Evolutionary conservation across 2,797 vertebrate species (phyloP).

Genomic region (Alfaro cultratus): DNA sequence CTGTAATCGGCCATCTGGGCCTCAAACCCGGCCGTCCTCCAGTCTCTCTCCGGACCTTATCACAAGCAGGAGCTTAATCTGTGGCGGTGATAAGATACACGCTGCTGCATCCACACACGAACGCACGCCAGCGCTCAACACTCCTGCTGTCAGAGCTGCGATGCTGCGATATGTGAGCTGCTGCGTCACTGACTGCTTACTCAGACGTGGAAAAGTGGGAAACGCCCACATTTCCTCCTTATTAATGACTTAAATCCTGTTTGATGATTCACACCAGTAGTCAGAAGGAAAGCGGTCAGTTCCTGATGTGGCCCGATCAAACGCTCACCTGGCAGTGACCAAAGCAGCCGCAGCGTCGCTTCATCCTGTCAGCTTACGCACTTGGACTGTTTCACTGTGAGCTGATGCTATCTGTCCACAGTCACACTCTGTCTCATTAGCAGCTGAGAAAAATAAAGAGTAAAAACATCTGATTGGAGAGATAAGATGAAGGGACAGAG

Average conservation of each 20-base stretch:
- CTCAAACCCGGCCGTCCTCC: conserved; percentile 33
- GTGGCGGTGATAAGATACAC: conserved; percentile 63
- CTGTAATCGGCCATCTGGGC: conserved; percentile 67
- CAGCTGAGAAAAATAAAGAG: conserved; percentile 43
- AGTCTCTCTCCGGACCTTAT: conserved; percentile 64
- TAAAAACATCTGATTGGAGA: conserved; percentile 58
- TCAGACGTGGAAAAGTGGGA: conserved; percentile 16
- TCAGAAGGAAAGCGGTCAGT: background rate
- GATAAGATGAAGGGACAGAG: conserved; percentile 57
- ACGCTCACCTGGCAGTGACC: conserved; percentile 2
- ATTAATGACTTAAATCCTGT: conserved; percentile 8
- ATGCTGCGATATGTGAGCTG: conserved; percentile 18
- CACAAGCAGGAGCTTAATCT: conserved; percentile 65
- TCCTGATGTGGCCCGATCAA: background rate
- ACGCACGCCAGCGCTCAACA: conserved; percentile 2
- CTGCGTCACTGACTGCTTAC: conserved; percentile 19
- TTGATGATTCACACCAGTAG: conserved; percentile 13
- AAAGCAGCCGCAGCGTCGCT: background rate
- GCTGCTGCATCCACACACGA: conserved; percentile 23
- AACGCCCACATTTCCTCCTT: conserved; percentile 27
- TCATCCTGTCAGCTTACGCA: conserved; percentile 6
- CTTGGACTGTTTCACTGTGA: conserved; percentile 24
- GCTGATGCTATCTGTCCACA: conserved; percentile 47
- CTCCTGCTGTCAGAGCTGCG: conserved; percentile 17
- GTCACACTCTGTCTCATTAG: conserved; percentile 53